phyloP scores from a whole-genome alignment of 2,888 invertebrate genomes.

The Rhabditophanes sp. region DNA sequence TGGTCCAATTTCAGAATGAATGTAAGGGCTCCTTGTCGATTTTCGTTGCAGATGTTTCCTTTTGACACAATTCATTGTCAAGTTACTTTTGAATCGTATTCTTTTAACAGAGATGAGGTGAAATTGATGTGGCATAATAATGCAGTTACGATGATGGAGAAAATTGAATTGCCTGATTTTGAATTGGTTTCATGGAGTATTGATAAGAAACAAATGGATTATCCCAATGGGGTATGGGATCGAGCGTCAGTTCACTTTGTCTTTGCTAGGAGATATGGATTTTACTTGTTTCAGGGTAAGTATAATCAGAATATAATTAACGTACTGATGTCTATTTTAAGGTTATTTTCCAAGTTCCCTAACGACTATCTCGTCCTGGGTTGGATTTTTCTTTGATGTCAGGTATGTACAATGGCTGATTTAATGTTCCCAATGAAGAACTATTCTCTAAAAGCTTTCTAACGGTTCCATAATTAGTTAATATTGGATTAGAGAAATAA shows the following conservation, averaged over 20 bases:
- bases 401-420: conserved; percentile 22
- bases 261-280: conserved; percentile 43
- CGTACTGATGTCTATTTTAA: not conserved
- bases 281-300: conserved; percentile 44
- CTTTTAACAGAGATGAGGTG: conserved; percentile 43
- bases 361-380: conserved; percentile 40
- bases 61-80: conserved; percentile 36
- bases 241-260: conserved; percentile 35
- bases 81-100: conserved; percentile 39
- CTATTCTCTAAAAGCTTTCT: conserved; percentile 4
- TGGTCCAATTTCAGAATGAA: conserved; percentile 43
- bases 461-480: no score
- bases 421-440: conserved; percentile 4
- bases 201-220: conserved; percentile 34
- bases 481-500: no score
- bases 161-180: conserved; percentile 44
- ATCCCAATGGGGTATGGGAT: conserved; percentile 44
- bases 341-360: no score
- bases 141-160: conserved; percentile 44
- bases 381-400: conserved; percentile 44
- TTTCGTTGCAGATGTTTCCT: conserved; percentile 38
- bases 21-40: conserved; percentile 39
- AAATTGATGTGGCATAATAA: conserved; percentile 39
- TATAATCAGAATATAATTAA: conserved; percentile 5
- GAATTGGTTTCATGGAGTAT: conserved; percentile 42